Percentiles rank a stretch among this genome's conserved stretches.
Evolutionary conservation across 2,888 invertebrate species (phyloP).

Genomic region (Harpalus rufipes): DNA sequence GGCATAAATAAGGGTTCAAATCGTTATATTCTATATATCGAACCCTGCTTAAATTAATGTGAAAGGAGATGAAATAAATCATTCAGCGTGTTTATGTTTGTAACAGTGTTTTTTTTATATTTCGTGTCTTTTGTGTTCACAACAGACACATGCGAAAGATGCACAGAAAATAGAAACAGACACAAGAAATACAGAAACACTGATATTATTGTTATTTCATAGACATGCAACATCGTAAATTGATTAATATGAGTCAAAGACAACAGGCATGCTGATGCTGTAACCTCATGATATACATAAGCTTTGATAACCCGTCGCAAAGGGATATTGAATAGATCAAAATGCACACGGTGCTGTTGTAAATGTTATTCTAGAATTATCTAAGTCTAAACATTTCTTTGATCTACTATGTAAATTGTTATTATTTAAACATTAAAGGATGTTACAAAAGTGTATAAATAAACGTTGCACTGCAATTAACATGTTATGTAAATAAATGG

Average conservation of each 20-base stretch:
- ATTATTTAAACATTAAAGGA: conserved; percentile 32
- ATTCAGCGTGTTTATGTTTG: conserved; percentile 28
- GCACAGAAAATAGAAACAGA: not conserved
- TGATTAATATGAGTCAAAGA: not conserved
- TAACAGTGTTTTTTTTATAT: conserved; percentile 2
- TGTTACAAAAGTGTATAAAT: conserved; percentile 18
- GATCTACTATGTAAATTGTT: conserved; percentile 25
- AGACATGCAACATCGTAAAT: conserved; percentile 28
- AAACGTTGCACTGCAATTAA: conserved; percentile 31
- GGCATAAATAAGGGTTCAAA: not conserved
- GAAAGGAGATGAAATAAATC: not conserved
- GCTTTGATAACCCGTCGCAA: conserved; percentile 53
- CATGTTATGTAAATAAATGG: no score
- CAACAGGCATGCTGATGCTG: conserved; percentile 22
- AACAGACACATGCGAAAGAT: conserved; percentile 47
- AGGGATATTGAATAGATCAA: conserved; percentile 46
- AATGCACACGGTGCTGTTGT: conserved; percentile 17
- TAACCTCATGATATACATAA: conserved; percentile 25
- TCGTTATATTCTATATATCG: not conserved
- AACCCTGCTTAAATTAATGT: not conserved
- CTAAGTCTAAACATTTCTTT: conserved; percentile 14
- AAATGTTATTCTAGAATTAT: not conserved
- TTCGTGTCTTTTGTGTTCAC: conserved; percentile 36
- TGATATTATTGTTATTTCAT: not conserved
- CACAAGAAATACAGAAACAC: conserved; percentile 1